phyloP scores from a whole-genome alignment of 2,113 vertebrate genomes.

The Corythoichthys haematopterus region DNA sequence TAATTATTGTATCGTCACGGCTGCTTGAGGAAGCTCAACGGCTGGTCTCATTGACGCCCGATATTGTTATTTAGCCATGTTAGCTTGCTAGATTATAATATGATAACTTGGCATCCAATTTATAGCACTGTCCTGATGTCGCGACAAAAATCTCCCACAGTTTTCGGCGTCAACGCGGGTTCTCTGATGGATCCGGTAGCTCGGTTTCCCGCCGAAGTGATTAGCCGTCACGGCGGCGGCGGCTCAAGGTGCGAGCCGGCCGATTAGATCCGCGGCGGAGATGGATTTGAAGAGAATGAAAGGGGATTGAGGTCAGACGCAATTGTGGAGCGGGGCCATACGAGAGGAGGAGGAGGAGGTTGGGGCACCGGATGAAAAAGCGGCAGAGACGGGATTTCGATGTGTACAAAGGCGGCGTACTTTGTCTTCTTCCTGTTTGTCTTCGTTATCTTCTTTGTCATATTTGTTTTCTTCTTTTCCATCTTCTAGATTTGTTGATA shows the following conservation, averaged over 20 bases:
- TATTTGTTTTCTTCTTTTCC: neutral
- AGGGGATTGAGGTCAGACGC: slow-evolving; percentile 56
- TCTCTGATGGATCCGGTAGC: neutral
- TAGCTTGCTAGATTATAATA: neutral
- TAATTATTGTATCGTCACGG: neutral
- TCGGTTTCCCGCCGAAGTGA: slow-evolving; percentile 1
- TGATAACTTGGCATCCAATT: neutral
- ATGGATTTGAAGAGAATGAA: slow-evolving; percentile 51
- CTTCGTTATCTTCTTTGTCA: neutral
- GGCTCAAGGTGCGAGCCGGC: slow-evolving; percentile 33
- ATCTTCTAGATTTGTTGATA: too few relatives aligned
- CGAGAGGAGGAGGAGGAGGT: slow-evolving; percentile 28
- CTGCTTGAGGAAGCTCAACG: neutral
- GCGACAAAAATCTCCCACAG: neutral
- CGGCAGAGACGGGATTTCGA: neutral
- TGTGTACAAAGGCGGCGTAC: neutral
- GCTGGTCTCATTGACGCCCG: too few relatives aligned
- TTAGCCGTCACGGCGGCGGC: slow-evolving; percentile 2
- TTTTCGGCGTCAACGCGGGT: neutral
- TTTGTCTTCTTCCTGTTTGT: neutral
- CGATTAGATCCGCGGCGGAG: slow-evolving; percentile 45
- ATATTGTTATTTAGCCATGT: neutral
- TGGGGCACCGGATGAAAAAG: slow-evolving; percentile 9
- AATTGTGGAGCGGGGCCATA: slow-evolving; percentile 53
- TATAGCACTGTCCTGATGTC: neutral